These are phyloP conservation scores for Prochilodus magdalenae DNA, from an alignment of 2,113 vertebrate genomes.

Conservation along the genomic window DNA sequence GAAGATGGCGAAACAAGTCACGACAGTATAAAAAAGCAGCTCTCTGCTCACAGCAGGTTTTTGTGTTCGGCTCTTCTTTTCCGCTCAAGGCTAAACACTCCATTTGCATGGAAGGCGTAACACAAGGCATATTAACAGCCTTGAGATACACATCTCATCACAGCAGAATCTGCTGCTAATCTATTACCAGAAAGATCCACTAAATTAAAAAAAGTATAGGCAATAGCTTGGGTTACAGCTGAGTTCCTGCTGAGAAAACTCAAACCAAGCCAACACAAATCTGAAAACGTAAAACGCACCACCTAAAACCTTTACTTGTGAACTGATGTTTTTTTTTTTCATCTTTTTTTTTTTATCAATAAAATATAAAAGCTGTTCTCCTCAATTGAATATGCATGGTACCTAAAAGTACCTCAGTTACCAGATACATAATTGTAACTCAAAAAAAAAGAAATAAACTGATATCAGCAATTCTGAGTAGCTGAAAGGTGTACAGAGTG, in stretches of 20 bases:
- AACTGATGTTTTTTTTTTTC: no score
- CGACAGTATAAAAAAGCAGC: constrained; percentile 26
- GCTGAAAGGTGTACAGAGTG: not conserved
- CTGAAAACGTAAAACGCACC: no score
- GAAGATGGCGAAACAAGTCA: constrained; percentile 23
- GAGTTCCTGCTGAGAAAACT: not conserved
- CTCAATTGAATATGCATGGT: not conserved
- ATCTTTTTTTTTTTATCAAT: no score
- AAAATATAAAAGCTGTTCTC: no score
- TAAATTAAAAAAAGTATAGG: not conserved
- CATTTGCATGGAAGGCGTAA: constrained; percentile 43
- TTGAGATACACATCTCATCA: constrained; percentile 41
- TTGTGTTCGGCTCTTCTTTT: constrained; percentile 25
- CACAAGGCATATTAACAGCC: constrained; percentile 29
- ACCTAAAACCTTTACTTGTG: not conserved
- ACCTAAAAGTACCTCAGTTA: not conserved
- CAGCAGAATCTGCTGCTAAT: not conserved
- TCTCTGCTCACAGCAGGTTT: constrained; percentile 35
- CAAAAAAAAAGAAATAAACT: not conserved
- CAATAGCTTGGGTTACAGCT: not conserved
- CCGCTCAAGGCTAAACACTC: constrained; percentile 47
- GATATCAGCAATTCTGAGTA: not conserved
- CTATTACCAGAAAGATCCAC: constrained; percentile 13
- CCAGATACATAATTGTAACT: not conserved
- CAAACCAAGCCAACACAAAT: not conserved